These are phyloP conservation scores for Leucophenga montana DNA, from an alignment of 2,888 invertebrate species.

Conservation along the genomic window DNA sequence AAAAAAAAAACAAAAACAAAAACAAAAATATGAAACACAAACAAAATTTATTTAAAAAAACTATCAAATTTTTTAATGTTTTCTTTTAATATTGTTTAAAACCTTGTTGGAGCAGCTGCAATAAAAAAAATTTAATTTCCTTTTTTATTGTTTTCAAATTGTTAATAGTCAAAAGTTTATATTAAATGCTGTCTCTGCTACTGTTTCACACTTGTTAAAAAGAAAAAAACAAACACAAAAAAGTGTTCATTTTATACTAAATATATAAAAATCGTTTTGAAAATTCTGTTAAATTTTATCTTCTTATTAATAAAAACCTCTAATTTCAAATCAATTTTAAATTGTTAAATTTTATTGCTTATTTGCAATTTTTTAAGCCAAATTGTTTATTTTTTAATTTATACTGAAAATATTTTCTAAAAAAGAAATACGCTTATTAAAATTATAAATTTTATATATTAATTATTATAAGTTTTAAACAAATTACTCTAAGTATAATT, in stretches of 20 bases:
- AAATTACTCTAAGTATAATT: slow-evolving; percentile 4
- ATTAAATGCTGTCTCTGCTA: slow-evolving; percentile 20
- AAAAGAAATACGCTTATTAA: slow-evolving; percentile 15
- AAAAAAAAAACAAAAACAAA: background rate
- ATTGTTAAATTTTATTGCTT: background rate
- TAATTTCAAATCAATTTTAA: slow-evolving; percentile 6
- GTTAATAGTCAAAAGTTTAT: slow-evolving; percentile 15
- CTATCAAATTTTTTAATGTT: background rate
- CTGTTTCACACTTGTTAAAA: background rate
- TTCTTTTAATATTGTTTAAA: background rate
- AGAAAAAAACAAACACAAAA: background rate
- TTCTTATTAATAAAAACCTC: no score
- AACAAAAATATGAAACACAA: background rate
- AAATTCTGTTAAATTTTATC: slow-evolving; percentile 25
- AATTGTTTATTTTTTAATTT: slow-evolving; percentile 10
- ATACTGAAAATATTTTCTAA: background rate
- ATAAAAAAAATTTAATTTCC: background rate
- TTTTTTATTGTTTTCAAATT: background rate
- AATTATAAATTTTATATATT: slow-evolving; percentile 24
- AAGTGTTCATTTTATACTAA: slow-evolving; percentile 21
- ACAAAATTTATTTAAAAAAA: background rate
- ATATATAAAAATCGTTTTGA: slow-evolving; percentile 31
- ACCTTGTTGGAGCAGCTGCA: background rate
- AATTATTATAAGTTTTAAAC: slow-evolving; percentile 2
- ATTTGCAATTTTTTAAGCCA: slow-evolving; percentile 8